These are phyloP conservation scores for Drosophila eugracilis DNA, from an alignment of 1,140 invertebrate species.

Conservation along the genomic window DNA sequence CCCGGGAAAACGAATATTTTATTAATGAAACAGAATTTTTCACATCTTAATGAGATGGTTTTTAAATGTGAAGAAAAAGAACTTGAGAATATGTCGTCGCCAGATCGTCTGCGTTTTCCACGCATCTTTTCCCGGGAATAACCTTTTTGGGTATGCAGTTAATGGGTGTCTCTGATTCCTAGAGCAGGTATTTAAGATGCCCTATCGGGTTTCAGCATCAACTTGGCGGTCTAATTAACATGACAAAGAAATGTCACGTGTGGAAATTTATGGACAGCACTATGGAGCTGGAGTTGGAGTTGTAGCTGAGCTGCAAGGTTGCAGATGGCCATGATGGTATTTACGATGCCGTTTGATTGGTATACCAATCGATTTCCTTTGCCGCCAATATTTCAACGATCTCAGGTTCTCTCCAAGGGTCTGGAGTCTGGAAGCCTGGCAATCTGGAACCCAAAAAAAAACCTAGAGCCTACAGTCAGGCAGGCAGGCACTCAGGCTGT, in stretches of 20 bases:
- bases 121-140: constrained; percentile 44
- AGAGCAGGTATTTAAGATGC: constrained; percentile 74
- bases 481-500: constrained; percentile 55
- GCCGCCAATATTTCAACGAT: constrained; percentile 59
- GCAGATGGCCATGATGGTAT: constrained; percentile 77
- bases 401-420: constrained; percentile 16
- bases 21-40: constrained; percentile 48
- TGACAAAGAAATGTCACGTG: constrained; percentile 83
- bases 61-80: not conserved
- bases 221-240: constrained; percentile 83
- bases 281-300: constrained; percentile 29
- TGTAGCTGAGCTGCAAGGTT: constrained; percentile 49
- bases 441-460: constrained; percentile 17
- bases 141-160: constrained; percentile 51
- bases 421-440: not conserved
- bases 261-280: constrained; percentile 76
- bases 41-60: constrained; percentile 45
- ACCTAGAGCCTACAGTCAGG: constrained; percentile 5
- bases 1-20: constrained; percentile 31
- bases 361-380: constrained; percentile 66
- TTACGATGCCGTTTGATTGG: constrained; percentile 81
- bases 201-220: constrained; percentile 71
- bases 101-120: constrained; percentile 59
- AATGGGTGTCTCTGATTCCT: constrained; percentile 53
- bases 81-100: constrained; percentile 61